Evolutionary conservation across 1,140 invertebrate genomes (phyloP), one percentile per base, ranked within the genome.

Genomic region (Hylaeus volcanicus): DNA sequence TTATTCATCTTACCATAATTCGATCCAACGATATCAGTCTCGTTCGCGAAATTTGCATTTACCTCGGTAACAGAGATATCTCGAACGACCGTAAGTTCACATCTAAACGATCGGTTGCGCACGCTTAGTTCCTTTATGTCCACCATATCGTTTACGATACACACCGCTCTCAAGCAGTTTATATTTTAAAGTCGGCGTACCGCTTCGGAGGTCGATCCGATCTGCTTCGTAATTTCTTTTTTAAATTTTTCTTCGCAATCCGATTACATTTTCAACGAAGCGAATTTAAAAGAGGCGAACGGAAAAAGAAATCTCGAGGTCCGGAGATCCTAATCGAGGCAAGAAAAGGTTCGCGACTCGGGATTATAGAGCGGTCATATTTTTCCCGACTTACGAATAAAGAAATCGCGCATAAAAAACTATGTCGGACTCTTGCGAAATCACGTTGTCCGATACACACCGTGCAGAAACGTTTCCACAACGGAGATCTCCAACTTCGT

Each of bases 381-480:
- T 55, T 53, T 56, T 5, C 8, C 12, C n/a, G 2, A 3, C 5
- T 6, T 14, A n/a, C n/a, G 51, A 43, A 72, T 78, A 63, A 63
- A 63, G 48, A 58, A 78, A 71, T 78, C 76, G 58, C 58, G 14
- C 6, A 43, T 39, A 48, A 48, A 48, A 2, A 64, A 43, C 39
- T 15, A 9, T 5, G 61, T 1, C 2, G 55, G 2, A 0, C 6
- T 48, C 3, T 77, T 77, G 75, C 66, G 75, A 77, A 77, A 77
- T 1, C 6, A 11, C 15, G 11, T 70, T 61, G 26, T 26, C 26
- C 53, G 48, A 76, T 55, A 9, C n/a, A 9, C 55, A 1, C 11
- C 56, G 41, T 9, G 39, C 12, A 66, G 8, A 51, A 70, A 51
- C 5, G 1, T 14, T 71, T 78, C 61, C 76, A 71, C 68, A 78